Evolutionary conservation across 2,797 vertebrate genomes (phyloP), one percentile per base, ranked within the genome.

Genomic region (Cyclura pinguis): DNA sequence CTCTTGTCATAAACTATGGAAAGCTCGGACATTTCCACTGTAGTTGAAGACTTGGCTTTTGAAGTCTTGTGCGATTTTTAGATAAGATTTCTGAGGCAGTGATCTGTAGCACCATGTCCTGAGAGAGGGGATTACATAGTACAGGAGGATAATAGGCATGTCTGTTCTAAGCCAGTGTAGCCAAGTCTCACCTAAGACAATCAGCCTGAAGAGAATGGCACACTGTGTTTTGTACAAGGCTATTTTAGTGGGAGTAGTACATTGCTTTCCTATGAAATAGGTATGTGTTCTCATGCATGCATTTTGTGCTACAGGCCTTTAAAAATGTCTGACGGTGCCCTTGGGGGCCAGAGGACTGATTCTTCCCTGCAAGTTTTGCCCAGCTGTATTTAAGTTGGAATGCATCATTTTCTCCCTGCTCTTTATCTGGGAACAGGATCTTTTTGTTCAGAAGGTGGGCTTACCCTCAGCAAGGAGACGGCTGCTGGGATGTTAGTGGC

Each of bases 381-480:
- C 55, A 78, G 55, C 74, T 80, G 55, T 73, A 18, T 62, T 88
- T 77, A 80, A 87, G 87, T 80, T 84, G 88, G 81, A 18, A 35
- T 1, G 9, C 91, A 1, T 38, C 47, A 84, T 92, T 94, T 88
- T 62, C 18, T 12, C 78, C 32, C 55, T 85, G 24, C 29, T 55
- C 50, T 77, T 64, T 80, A 80, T 92, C 88, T 73, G 95, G 92
- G 95, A 93, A 94, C 90, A 1, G 90, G 92, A 35, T 64, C 0
- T 77, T 74, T 69, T 89, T 94, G 92, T 93, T 84, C 1, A 93
- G 76, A 94, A 94, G 93, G 90, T 94, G 92, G 92, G 29, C 42
- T 69, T 84, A 73, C 88, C 86, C 57, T 83, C 84, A 47, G 93
- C 94, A 94, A 96, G 94, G 95, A 92, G 94, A 22, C 86, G 47